Evolutionary conservation across 2,113 vertebrate species (phyloP), one percentile per base, ranked within the genome.

Genomic region (Thamnophis sirtalis): DNA sequence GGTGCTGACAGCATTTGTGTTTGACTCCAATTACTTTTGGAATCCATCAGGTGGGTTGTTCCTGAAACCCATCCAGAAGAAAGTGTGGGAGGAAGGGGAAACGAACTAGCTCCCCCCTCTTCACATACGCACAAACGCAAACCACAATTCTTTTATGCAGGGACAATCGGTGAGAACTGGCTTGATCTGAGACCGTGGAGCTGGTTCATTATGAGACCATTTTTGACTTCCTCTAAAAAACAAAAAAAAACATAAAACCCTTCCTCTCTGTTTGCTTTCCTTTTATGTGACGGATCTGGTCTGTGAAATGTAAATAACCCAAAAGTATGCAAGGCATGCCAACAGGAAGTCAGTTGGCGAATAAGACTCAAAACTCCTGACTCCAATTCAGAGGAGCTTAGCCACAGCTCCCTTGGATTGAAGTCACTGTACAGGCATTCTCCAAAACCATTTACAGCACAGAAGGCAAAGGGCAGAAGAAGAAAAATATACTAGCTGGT

Each of bases 231-330:
- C 48, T 54, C 53, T 68, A 80, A 80, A 80, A 38, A 80, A 43
- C n/a, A n/a, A n/a, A n/a, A 7, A 80, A 80, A 80, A 80, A 80
- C 17, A 4, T n/a, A 33, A 33, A 68, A 33, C 22, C 3, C 26
- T 9, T 88, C 1, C 54, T 49, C 88, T 38, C 33, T 3, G 15
- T 21, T 54, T 22, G 28, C 53, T 33, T 26, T 9, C 7, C 53
- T n/a, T 80, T 80, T 96, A 94, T 95, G 95, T 92, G 91, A 91
- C 50, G 54, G 92, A 93, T 93, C 38, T 93, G 86, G 94, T 94
- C 93, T 94, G 94, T 94, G 95, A 96, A 60, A 91, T 15, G 9
- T 87, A 93, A 96, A 92, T 89, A 95, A 95, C 89, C 51, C 92
- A 43, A 48, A 95, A 96, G 60, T 94, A 91, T 73, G 92, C 93